Base-by-base conservation (phyloP, 2,113 vertebrate genomes). In the Spea bombifrons region DNA sequence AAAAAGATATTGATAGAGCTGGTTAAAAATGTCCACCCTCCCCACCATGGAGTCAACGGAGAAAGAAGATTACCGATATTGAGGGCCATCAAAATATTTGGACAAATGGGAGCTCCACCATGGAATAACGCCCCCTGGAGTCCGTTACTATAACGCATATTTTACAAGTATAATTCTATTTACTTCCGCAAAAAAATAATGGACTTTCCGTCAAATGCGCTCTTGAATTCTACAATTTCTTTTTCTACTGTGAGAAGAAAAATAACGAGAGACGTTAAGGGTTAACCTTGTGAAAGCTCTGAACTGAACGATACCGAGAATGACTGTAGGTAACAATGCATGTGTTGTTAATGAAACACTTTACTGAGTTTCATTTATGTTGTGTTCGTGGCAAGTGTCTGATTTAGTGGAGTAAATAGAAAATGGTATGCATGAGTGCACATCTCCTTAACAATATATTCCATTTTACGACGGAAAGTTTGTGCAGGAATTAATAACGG, bases 401-500 rank as follows among this genome's bases (percentile, higher is more conserved):
- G 69, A 78, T 65, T 65, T 65, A 63, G 59, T 71, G 68, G 53
- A 59, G 76, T 78, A 71, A 71, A 71, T 64, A 71, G 57, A 71
- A 71, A 73, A 73, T 55, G 70, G 43, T 79, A 65, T 65, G 76
- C 76, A 52, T 79, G 76, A 66, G 66, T 79, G 76, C 76, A 79
- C 69, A 72, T 71, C 73, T 61, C 66, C 69, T 66, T 73, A 73
- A 79, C 70, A 66, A 79, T 73, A 79, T 66, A 73, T 79, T 79
- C 76, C 69, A 79, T 73, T 30, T 79, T 72, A 79, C 69, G n/a
- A 66, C 66, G 61, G 76, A 66, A 79, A 79, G 69, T 79, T 79
- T 73, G 76, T 66, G 76, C 69, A 79, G 64, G 71, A 79, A 79
- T 79, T 73, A 79, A 79, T 79, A 73, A 71, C 76, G 30, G n/a